These are phyloP conservation scores for Junonia oenone DNA, from an alignment of 2,888 invertebrate genomes.

Conservation along the genomic window DNA sequence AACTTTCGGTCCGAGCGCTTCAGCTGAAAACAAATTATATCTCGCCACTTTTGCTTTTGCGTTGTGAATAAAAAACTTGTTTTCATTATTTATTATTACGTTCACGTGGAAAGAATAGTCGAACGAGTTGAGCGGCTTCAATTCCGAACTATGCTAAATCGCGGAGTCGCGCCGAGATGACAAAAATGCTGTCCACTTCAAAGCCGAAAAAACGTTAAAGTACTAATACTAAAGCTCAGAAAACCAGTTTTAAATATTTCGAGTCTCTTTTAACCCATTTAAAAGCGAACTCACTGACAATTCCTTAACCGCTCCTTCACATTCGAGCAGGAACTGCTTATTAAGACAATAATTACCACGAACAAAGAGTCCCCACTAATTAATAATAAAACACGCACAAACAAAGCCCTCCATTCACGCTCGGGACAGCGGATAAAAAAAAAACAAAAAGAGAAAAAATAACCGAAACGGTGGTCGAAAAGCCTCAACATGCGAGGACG, in stretches of 20 bases:
- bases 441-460: conserved; percentile 55
- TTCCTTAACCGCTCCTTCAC: conserved; percentile 58
- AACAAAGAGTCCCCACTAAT: conserved; percentile 77
- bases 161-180: background rate
- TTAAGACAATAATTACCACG: conserved; percentile 79
- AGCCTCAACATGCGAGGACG: conserved; percentile 74
- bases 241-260: conserved; percentile 44
- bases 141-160: background rate
- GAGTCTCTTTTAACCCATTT: conserved; percentile 50
- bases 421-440: conserved; percentile 62
- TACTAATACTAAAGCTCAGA: conserved; percentile 28
- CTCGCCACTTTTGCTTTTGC: conserved; percentile 9
- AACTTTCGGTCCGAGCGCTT: conserved; percentile 15
- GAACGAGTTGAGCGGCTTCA: background rate
- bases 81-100: background rate
- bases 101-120: background rate
- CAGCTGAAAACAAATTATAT: conserved; percentile 8
- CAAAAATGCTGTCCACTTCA: conserved; percentile 8
- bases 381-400: conserved; percentile 79
- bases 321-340: conserved; percentile 77
- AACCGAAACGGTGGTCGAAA: conserved; percentile 79
- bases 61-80: conserved; percentile 8
- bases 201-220: conserved; percentile 10
- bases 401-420: conserved; percentile 76
- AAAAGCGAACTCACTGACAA: conserved; percentile 60